A percentile compares a stretch with the other conserved stretches of the same genome.
Evolutionary conservation across 2,888 invertebrate species (phyloP).

Genomic region (Harpalus rufipes): DNA sequence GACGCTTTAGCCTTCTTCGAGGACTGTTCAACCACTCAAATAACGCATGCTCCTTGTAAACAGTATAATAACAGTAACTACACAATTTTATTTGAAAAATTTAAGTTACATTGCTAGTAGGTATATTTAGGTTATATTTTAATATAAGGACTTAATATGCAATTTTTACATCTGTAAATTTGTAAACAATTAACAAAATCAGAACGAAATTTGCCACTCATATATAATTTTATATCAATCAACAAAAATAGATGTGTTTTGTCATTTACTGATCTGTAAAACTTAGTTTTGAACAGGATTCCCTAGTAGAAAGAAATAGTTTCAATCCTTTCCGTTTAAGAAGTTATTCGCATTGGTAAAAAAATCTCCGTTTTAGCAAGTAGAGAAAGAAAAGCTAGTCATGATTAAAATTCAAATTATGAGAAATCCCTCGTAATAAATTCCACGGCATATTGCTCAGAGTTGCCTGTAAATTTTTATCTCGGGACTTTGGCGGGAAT

Average conservation of each 20-base stretch:
- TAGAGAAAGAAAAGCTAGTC: constrained; percentile 19
- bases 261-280: neutral
- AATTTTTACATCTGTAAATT: too few relatives aligned
- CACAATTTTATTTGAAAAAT: neutral
- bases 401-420: constrained; percentile 57
- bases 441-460: constrained; percentile 53
- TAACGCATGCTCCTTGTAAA: neutral
- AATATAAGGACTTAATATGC: too few relatives aligned
- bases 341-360: neutral
- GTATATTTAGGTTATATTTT: too few relatives aligned
- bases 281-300: neutral
- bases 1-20: neutral
- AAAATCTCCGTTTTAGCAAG: constrained; percentile 5
- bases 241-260: too few relatives aligned
- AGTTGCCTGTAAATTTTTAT: constrained; percentile 54
- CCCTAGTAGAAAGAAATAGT: neutral
- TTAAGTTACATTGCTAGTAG: too few relatives aligned
- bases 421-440: constrained; percentile 58
- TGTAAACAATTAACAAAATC: too few relatives aligned
- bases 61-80: neutral
- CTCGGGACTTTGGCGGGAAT: constrained; percentile 23
- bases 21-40: neutral
- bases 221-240: too few relatives aligned
- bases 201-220: too few relatives aligned
- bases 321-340: neutral